Conservation (phyloP, 1,140 invertebrate species). For the Pogonus chalceus region DNA sequence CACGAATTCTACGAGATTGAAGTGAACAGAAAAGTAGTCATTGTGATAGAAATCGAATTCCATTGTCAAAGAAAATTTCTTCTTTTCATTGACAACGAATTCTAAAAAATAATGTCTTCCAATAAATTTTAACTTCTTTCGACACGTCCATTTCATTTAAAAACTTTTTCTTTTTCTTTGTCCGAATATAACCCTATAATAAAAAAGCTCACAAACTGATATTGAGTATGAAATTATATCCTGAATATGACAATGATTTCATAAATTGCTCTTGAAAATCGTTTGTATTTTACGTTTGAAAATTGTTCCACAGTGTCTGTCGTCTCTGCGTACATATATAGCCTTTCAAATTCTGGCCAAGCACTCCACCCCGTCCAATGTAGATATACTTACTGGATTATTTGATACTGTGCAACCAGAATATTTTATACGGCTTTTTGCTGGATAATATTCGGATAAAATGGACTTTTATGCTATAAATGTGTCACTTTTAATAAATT, state of each 20-base stretch:
- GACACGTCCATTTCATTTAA: conserved; percentile 1
- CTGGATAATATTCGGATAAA: not conserved
- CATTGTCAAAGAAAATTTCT: not conserved
- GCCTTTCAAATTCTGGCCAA: not conserved
- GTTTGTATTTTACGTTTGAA: not conserved
- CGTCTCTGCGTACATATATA: not conserved
- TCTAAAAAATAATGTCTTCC: conserved; percentile 3
- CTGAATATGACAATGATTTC: conserved; percentile 1
- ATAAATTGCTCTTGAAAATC: not conserved
- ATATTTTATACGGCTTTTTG: not conserved
- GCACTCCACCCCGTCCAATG: not conserved
- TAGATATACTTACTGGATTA: not conserved
- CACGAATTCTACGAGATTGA: too few species aligned
- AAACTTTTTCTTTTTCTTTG: not conserved
- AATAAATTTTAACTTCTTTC: conserved; percentile 1
- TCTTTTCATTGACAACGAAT: not conserved
- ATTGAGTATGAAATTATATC: not conserved
- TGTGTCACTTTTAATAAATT: not conserved
- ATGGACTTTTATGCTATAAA: not conserved
- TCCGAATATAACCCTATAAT: not conserved
- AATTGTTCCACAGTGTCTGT: not conserved
- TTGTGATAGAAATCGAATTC: conserved; percentile 3
- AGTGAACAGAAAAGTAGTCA: not conserved
- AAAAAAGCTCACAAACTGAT: not conserved
- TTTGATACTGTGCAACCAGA: not conserved